These are phyloP conservation scores for Gymnoscopelus braueri DNA, from an alignment of 2,797 vertebrate species.

Conservation along the genomic window DNA sequence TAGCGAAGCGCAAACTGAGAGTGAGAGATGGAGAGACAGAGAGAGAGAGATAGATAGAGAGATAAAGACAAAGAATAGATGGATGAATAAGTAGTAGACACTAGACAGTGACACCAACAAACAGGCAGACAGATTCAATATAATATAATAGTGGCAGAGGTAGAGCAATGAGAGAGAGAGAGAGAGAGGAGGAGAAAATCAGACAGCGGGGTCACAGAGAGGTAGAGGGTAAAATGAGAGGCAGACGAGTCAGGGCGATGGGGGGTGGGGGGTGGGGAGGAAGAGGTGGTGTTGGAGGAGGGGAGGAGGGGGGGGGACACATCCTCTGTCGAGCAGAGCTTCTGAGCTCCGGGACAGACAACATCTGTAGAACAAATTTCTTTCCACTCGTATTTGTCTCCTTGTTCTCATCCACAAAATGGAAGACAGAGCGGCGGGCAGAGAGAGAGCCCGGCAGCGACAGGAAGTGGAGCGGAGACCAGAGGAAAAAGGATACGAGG, in stretches of 20 bases:
- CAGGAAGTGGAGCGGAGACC: not conserved
- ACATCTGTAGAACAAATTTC: slow-evolving; percentile 73
- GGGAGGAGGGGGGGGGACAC: slow-evolving; percentile 1
- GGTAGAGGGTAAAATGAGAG: slow-evolving; percentile 43
- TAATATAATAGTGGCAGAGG: too few species aligned
- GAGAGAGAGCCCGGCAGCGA: not conserved
- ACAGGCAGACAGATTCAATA: not conserved
- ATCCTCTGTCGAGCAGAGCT: slow-evolving; percentile 22
- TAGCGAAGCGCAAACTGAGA: too few species aligned
- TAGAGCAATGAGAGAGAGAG: not conserved
- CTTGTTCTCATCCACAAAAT: slow-evolving; percentile 9
- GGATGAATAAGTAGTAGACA: too few species aligned
- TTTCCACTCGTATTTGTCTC: slow-evolving; percentile 48
- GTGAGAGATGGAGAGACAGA: too few species aligned
- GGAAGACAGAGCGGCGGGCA: slow-evolving; percentile 3
- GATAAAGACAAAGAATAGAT: too few species aligned
- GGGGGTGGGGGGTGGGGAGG: slow-evolving; percentile 5
- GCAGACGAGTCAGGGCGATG: slow-evolving; percentile 35
- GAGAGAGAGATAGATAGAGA: too few species aligned
- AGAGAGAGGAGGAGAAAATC: not conserved
- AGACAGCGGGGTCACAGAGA: slow-evolving; percentile 50
- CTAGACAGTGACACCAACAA: too few species aligned
- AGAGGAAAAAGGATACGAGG: not conserved
- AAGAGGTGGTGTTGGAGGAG: not conserved
- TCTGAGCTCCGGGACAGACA: slow-evolving; percentile 41